These are phyloP conservation scores for Macheiramphus alcinus DNA, from an alignment of 2,113 vertebrate genomes.

Conservation along the genomic window DNA sequence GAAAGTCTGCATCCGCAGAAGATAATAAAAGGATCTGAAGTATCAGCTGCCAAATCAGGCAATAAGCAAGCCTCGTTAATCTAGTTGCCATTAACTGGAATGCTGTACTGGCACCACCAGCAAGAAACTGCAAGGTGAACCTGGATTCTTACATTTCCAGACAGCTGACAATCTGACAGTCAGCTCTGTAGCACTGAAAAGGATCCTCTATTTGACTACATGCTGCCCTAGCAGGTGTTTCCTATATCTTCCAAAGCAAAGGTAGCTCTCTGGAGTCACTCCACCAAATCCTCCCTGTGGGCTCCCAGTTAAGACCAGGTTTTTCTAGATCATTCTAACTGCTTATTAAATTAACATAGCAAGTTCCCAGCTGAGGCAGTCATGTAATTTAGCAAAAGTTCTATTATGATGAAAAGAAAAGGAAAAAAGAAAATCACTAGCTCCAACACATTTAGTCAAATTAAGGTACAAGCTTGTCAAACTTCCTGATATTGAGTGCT, in stretches of 20 bases:
- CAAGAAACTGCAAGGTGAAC: not conserved
- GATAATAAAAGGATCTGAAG: not conserved
- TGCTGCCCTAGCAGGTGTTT: not conserved
- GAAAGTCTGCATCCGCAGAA: not conserved
- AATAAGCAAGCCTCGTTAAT: not conserved
- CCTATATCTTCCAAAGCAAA: not conserved
- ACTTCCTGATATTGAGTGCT: not conserved
- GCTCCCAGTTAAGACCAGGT: not conserved
- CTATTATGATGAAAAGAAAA: not conserved
- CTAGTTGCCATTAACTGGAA: not conserved
- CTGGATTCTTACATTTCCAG: not conserved
- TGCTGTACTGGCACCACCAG: not conserved
- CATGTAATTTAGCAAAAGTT: not conserved
- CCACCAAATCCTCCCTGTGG: not conserved
- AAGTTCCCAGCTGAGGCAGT: not conserved
- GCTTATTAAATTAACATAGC: conserved; percentile 6
- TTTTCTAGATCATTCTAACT: conserved; percentile 21
- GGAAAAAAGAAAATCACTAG: not conserved
- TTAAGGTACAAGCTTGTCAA: conserved; percentile 12
- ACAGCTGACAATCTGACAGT: not conserved
- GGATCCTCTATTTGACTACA: not conserved
- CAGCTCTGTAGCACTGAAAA: not conserved
- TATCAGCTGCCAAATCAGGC: not conserved
- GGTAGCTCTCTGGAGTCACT: not conserved
- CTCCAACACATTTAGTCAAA: conserved; percentile 22